Conservation (phyloP, 2,797 vertebrate genomes). For the Ibycter americanus region DNA sequence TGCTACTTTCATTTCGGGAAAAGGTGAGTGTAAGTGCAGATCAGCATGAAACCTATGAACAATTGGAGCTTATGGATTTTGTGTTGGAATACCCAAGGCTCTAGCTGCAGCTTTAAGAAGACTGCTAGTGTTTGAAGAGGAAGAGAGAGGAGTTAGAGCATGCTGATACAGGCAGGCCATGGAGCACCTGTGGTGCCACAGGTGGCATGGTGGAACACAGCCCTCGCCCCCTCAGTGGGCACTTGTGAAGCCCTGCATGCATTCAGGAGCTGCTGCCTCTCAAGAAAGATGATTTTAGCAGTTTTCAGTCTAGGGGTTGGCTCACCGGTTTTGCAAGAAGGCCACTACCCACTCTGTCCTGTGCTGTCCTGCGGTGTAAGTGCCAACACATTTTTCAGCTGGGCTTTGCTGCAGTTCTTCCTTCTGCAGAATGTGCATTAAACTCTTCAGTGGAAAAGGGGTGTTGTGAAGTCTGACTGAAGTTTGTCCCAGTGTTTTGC, state of each 20-base stretch:
- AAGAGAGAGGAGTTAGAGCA: neutral
- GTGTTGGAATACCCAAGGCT: neutral
- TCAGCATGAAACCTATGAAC: neutral
- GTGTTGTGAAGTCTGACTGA: neutral
- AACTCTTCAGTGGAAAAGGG: neutral
- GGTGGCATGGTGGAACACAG: neutral
- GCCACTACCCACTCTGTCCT: neutral
- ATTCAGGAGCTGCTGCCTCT: neutral
- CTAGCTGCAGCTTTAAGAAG: neutral
- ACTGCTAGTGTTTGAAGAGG: neutral
- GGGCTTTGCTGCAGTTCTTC: neutral
- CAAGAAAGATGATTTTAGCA: neutral
- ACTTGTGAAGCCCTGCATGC: neutral
- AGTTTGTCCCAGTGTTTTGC: neutral
- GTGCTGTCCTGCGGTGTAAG: neutral
- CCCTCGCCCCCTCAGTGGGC: neutral
- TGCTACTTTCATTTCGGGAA: neutral
- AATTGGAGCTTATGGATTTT: neutral
- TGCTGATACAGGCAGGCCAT: neutral
- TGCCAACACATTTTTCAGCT: neutral
- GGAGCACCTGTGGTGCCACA: neutral
- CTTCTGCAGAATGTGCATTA: neutral
- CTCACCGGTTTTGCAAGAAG: neutral
- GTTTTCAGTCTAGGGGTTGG: accelerated
- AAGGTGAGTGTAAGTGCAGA: neutral